Evolutionary conservation across 2,113 vertebrate species (phyloP).

Genomic region (Trachemys scripta): DNA sequence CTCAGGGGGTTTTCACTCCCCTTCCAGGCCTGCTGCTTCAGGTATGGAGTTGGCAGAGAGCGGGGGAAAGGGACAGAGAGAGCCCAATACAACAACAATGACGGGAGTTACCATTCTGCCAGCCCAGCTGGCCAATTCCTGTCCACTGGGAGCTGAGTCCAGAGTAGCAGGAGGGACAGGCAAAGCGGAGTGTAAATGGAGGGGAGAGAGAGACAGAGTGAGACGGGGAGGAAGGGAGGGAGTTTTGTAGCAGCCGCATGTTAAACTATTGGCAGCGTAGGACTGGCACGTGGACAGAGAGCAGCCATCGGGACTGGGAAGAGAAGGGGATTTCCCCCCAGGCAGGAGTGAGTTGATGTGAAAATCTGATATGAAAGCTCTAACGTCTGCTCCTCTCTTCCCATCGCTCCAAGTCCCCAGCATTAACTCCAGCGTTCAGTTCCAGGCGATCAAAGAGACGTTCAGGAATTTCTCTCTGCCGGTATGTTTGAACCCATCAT

Average conservation of each 20-base stretch:
- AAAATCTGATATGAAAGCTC: not conserved
- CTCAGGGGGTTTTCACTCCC: too few relatives aligned
- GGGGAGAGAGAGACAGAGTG: not conserved
- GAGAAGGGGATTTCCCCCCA: not conserved
- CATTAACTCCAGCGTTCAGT: not conserved
- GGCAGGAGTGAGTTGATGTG: not conserved
- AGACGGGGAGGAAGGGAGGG: not conserved
- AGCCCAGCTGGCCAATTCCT: too few relatives aligned
- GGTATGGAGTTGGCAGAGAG: too few relatives aligned
- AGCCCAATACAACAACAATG: too few relatives aligned
- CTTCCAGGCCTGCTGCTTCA: too few relatives aligned
- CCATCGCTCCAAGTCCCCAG: not conserved
- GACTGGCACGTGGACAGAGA: not conserved
- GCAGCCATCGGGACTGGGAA: too few relatives aligned
- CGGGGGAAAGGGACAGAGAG: too few relatives aligned
- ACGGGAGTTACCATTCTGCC: too few relatives aligned
- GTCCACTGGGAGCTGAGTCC: too few relatives aligned
- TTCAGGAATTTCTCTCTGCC: not conserved
- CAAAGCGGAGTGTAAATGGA: too few relatives aligned
- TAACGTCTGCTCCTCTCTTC: not conserved
- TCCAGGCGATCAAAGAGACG: not conserved
- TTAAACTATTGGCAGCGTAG: too few relatives aligned
- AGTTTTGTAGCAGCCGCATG: not conserved
- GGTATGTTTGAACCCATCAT: not conserved
- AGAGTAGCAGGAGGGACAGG: too few relatives aligned